These are phyloP conservation scores for Columba guinea DNA, from an alignment of 2,797 vertebrate species.

Conservation along the genomic window DNA sequence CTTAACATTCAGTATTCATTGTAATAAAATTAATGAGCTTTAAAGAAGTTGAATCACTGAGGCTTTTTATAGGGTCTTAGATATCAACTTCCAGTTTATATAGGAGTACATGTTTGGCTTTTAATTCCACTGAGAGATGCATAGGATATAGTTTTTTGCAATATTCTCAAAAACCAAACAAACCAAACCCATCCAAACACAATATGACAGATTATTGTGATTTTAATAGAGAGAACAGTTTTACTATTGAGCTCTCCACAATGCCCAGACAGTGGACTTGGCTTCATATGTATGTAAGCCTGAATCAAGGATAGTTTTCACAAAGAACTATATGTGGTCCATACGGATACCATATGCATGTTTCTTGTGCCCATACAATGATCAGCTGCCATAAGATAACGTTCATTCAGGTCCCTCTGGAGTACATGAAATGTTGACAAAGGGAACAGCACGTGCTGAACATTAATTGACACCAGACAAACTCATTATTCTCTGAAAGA, in stretches of 20 bases:
- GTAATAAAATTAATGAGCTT: background rate
- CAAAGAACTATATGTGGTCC: background rate
- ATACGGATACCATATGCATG: background rate
- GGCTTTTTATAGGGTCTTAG: background rate
- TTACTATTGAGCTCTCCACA: background rate
- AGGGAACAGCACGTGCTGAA: conserved; percentile 42
- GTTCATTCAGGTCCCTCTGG: conserved; percentile 15
- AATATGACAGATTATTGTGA: background rate
- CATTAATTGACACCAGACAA: conserved; percentile 52
- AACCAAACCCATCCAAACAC: background rate
- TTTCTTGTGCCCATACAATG: background rate
- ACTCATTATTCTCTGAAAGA: conserved; percentile 59
- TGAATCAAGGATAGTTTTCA: background rate
- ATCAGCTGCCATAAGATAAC: conserved; percentile 7
- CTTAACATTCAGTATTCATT: background rate
- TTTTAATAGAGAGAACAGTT: background rate
- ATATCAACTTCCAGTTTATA: background rate
- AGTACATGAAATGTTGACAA: conserved; percentile 43
- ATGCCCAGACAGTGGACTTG: background rate
- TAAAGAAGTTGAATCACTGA: background rate
- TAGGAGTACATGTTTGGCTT: background rate
- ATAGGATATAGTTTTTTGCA: background rate
- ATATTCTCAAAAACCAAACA: background rate
- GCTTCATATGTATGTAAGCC: background rate
- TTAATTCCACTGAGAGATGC: background rate